Evolutionary conservation across 2,797 vertebrate species (phyloP).

Genomic region (Numenius phaeopus): DNA sequence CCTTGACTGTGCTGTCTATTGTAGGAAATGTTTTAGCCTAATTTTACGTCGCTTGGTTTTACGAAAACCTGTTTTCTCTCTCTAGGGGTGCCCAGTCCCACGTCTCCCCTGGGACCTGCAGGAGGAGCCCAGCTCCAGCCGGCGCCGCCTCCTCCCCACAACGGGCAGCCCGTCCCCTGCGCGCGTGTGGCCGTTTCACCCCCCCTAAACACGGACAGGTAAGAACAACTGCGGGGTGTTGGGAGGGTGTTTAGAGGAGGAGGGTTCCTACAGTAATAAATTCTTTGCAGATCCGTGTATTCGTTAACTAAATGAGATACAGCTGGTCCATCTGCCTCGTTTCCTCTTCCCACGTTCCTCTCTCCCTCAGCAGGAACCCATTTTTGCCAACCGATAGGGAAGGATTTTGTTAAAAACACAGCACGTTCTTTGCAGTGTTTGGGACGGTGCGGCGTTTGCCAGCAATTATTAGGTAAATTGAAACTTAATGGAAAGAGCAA

Average conservation of each 20-base stretch:
- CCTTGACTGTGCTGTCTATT: neutral
- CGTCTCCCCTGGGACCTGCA: constrained; percentile 18
- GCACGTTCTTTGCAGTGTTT: no score
- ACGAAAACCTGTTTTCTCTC: neutral
- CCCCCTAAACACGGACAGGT: constrained; percentile 82
- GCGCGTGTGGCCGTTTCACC: neutral
- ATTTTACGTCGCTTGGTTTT: neutral
- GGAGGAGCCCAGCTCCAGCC: constrained; percentile 69
- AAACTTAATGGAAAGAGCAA: no score
- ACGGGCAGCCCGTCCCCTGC: constrained; percentile 36
- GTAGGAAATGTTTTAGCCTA: neutral
- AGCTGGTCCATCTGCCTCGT: neutral
- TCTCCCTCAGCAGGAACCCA: no score
- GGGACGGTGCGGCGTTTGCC: no score
- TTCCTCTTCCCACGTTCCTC: no score
- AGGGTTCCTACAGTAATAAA: neutral
- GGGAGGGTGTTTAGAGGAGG: neutral
- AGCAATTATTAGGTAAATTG: no score
- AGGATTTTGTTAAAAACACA: no score
- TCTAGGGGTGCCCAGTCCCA: constrained; percentile 1
- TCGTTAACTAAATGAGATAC: neutral
- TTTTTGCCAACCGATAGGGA: no score
- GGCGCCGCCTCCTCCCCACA: constrained; percentile 19
- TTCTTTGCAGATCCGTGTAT: neutral
- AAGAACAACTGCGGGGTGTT: neutral